phyloP scores from a whole-genome alignment of 2,113 vertebrate species.

The Syrmaticus mikado region DNA sequence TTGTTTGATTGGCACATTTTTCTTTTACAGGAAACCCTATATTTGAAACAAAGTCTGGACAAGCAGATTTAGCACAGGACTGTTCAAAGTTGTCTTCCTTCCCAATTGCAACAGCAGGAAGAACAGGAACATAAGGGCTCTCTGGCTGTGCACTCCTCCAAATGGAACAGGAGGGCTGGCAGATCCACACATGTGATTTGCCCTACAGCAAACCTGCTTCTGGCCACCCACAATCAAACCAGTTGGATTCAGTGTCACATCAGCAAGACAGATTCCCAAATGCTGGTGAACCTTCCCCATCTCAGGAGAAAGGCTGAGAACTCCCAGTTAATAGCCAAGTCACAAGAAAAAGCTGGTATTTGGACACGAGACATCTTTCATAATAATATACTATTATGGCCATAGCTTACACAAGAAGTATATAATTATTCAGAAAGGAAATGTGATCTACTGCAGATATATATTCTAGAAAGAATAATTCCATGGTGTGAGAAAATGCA shows the following conservation, averaged over 20 bases:
- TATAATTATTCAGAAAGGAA: not conserved
- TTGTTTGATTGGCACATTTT: not conserved
- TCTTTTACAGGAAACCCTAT: not conserved
- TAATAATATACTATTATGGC: not conserved
- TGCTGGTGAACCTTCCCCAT: not conserved
- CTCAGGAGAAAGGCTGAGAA: not conserved
- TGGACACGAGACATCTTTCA: not conserved
- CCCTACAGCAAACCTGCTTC: not conserved
- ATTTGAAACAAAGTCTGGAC: not conserved
- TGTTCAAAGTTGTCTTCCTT: not conserved
- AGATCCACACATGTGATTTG: not conserved
- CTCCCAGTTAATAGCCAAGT: not conserved
- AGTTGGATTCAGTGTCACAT: not conserved
- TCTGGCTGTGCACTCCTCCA: not conserved
- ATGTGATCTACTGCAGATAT: not conserved
- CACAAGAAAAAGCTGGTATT: not conserved
- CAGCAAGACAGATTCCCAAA: not conserved
- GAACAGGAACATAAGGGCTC: not conserved
- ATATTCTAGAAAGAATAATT: not conserved
- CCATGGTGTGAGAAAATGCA: not conserved
- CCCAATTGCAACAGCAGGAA: not conserved
- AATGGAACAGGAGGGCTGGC: not conserved
- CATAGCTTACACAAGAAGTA: not conserved
- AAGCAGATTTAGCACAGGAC: not conserved
- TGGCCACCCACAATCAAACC: not conserved